Evolutionary conservation across 2,888 invertebrate genomes (phyloP).

Genomic region (Monoplex corrugatus): DNA sequence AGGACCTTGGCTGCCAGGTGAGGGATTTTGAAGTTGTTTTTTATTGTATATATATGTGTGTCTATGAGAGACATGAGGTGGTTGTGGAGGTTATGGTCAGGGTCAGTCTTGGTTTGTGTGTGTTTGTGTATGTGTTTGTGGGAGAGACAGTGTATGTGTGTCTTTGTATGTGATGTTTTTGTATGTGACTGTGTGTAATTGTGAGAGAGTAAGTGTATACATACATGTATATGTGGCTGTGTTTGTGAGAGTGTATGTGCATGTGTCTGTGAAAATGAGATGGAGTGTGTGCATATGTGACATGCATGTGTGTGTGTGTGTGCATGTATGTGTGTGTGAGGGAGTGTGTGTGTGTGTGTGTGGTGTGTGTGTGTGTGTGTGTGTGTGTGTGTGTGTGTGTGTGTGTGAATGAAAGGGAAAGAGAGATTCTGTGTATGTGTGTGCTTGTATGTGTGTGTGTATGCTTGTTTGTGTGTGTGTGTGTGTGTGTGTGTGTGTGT

Average conservation of each 20-base stretch:
- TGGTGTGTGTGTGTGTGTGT: neutral
- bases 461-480: neutral
- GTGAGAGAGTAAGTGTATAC: too few species aligned
- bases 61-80: too few species aligned
- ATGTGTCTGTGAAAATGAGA: too few species aligned
- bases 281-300: neutral
- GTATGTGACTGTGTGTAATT: too few species aligned
- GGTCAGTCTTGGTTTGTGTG: too few species aligned
- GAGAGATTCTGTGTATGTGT: neutral
- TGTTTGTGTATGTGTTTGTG: too few species aligned
- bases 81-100: too few species aligned
- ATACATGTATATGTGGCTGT: too few species aligned
- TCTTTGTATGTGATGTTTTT: neutral
- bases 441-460: neutral
- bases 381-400: neutral
- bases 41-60: too few species aligned
- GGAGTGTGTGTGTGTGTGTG: too few species aligned
- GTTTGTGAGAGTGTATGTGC: neutral
- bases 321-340: neutral
- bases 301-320: neutral
- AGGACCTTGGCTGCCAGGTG: constrained; percentile 51
- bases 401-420: neutral
- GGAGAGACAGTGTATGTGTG: neutral
- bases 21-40: neutral
- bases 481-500: too few species aligned